Evolutionary conservation across 92 coral and sea anemone species (phyloP), one percentile per base, ranked within the genome.

Genomic region (Zoanthus gigantus): DNA sequence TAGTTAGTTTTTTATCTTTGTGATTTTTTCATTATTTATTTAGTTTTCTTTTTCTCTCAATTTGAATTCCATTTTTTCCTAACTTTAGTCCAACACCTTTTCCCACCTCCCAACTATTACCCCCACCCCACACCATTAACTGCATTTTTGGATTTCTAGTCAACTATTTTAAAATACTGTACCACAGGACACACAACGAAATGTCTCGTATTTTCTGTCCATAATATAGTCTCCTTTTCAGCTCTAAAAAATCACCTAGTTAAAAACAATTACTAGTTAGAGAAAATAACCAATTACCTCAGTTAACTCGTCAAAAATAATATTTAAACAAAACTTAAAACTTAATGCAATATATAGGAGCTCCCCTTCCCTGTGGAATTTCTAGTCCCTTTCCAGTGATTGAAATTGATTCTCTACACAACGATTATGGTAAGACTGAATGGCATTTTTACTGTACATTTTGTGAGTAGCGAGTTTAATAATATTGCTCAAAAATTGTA

Each of bases 61-160:
- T 14, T 58, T 58, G 66, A 11, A 58, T 58, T 58, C 66, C 1
- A 58, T 14, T 58, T 58, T 58, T 1, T 58, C 66, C 66, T 58
- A 58, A 58, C 66, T 14, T 14, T 58, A 58, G 66, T 14, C 66
- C 6, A 58, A 58, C 66, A 1, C 66, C 66, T 58, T 58, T 58
- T 58, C 66, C 66, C 66, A 58, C n/a, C 66, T 58, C 16, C 66
- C 23, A 58, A 11, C 66, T 58, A 58, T 58, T 58, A 5, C 66
- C 66, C 66, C 66, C 66, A 11, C 66, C 66, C 66, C 66, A 58
- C 66, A 58, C n/a, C 66, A 58, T 58, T 58, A 58, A 58, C 66
- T 14, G n/a, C 66, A 58, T 58, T 50, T 58, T 58, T 58, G 66
- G 23, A 58, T 58, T 58, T 58, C 66, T 11, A 58, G 66, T 58